Base-by-base conservation (phyloP, 2,888 invertebrate species). In the Troilus luridus region DNA sequence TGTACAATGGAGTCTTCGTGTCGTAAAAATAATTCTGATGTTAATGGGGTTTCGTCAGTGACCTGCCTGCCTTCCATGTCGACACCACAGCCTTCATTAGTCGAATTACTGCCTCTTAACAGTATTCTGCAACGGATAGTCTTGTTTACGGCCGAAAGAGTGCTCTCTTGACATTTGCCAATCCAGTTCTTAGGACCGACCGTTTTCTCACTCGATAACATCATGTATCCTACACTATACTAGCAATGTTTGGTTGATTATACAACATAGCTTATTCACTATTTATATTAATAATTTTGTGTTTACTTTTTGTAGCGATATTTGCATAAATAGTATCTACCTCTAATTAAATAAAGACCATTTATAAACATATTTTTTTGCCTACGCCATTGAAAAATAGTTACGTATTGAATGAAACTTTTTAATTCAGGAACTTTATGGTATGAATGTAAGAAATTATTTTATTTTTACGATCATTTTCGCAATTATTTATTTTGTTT, bases 21-120 rank as follows among this genome's bases (percentile, higher is more conserved):
- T 67, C 64, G 64, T 67, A 67, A 67, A 67, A 67, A 67, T 77
- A 77, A 77, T 77, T 77, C 72, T 77, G 72, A 77, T 77, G 72
- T 77, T 77, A 77, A 77, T 77, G 72, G 41, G 17, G 72, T 77
- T 77, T 77, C 72, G 72, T 77, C 72, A 77, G 72, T 41, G 27
- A 27, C 41, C 27, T 1, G 17, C 14, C 72, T 24, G 72, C 27
- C 72, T 77, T 27, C 72, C 17, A 77, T 77, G 72, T 77, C 72
- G 72, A 77, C 72, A 77, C 41, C 3, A 12, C 19, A 27, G 0
- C 72, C 72, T 77, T 77, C 72, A 77, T 77, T 77, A 77, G 72
- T 41, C 72, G 72, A 41, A 77, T 77, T 77, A 77, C 72, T 41
- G 72, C 17, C 72, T 77, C 72, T 77, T 41, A 77, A 9, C 72